These are phyloP conservation scores for Hippocampus comes DNA, from an alignment of 2,113 vertebrate genomes.

Conservation along the genomic window DNA sequence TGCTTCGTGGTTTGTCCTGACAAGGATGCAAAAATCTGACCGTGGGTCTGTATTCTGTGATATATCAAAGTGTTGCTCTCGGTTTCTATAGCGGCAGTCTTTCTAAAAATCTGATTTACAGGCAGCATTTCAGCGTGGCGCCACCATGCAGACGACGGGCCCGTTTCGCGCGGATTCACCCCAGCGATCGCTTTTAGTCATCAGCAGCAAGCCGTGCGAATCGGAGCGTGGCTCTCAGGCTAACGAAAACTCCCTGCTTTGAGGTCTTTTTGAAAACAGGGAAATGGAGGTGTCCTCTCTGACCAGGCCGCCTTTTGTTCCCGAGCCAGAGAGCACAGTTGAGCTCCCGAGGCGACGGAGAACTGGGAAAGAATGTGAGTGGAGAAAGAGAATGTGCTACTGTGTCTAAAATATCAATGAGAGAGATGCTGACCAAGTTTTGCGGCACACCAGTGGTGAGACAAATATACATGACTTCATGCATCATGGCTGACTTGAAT, in stretches of 20 bases:
- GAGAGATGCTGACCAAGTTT: conserved; percentile 55
- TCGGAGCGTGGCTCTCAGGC: conserved; percentile 56
- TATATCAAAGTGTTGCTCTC: conserved; percentile 38
- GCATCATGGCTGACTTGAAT: not conserved
- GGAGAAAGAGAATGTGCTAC: conserved; percentile 58
- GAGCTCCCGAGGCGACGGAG: conserved; percentile 60
- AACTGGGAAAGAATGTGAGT: conserved; percentile 63
- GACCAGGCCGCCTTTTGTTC: conserved; percentile 54
- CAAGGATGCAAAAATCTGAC: conserved; percentile 12
- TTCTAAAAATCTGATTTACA: conserved; percentile 61
- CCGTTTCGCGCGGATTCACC: conserved; percentile 62
- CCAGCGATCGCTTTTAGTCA: conserved; percentile 54
- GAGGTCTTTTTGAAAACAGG: conserved; percentile 47
- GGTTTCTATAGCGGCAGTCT: conserved; percentile 40
- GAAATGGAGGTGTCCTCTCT: conserved; percentile 46
- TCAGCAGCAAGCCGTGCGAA: conserved; percentile 62
- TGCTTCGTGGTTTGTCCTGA: conserved; percentile 24
- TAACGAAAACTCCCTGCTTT: conserved; percentile 52
- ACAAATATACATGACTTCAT: not conserved
- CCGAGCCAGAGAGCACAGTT: conserved; percentile 49
- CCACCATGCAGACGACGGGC: conserved; percentile 57
- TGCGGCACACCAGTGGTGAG: conserved; percentile 27
- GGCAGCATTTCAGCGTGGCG: conserved; percentile 58
- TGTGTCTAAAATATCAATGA: conserved; percentile 72
- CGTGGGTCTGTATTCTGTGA: conserved; percentile 24